phyloP scores from a whole-genome alignment of 2,113 vertebrate species.

The Siniperca knerii region DNA sequence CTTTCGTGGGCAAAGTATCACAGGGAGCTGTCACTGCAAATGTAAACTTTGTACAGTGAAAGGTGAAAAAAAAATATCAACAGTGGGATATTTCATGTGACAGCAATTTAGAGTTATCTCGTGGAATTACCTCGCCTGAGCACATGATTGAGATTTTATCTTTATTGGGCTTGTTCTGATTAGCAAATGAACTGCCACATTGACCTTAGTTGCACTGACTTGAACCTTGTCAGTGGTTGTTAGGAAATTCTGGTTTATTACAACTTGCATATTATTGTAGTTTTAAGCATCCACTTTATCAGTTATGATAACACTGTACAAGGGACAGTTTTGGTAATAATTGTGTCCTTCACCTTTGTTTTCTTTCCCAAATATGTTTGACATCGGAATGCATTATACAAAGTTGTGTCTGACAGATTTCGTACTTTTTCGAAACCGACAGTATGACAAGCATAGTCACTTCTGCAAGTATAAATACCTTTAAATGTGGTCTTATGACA shows the following conservation, averaged over 20 bases:
- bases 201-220: constrained; percentile 48
- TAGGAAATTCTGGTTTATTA: background rate
- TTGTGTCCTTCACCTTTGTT: background rate
- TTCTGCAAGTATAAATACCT: background rate
- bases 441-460: too few relatives aligned
- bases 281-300: background rate
- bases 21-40: background rate
- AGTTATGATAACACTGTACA: background rate
- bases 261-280: background rate
- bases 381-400: background rate
- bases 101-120: background rate
- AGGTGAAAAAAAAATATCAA: background rate
- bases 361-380: background rate
- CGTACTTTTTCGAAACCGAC: too few relatives aligned
- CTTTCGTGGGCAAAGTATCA: constrained; percentile 21
- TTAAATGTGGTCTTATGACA: background rate
- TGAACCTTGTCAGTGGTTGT: background rate
- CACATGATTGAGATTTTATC: constrained; percentile 48
- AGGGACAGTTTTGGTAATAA: background rate
- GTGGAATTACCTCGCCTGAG: background rate
- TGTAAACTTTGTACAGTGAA: constrained; percentile 14
- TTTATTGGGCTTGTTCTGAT: constrained; percentile 46
- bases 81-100: constrained; percentile 10
- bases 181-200: constrained; percentile 13
- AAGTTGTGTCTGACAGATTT: background rate